These are phyloP conservation scores for Pterocles orientalis DNA, from an alignment of 2,113 vertebrate genomes.

Conservation along the genomic window DNA sequence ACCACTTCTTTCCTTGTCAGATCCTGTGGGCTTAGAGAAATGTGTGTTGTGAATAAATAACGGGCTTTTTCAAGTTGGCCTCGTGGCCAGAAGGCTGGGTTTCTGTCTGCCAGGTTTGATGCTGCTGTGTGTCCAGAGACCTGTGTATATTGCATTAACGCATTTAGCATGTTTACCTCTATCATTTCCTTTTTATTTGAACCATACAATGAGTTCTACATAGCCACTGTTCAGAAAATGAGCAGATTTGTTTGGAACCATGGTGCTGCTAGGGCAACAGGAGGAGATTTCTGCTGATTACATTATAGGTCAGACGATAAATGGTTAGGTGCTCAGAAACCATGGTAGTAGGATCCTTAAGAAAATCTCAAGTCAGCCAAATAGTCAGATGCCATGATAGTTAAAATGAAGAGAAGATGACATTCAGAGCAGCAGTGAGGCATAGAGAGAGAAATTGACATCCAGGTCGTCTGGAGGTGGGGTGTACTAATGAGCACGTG, in stretches of 20 bases:
- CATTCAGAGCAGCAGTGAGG: not conserved
- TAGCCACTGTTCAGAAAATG: not conserved
- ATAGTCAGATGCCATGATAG: not conserved
- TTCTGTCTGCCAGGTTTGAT: slow-evolving; percentile 6
- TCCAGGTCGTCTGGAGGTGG: not conserved
- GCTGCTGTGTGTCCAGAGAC: not conserved
- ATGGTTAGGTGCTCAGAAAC: not conserved
- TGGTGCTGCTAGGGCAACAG: not conserved
- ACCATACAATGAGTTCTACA: not conserved
- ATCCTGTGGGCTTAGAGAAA: slow-evolving; percentile 6
- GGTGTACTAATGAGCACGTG: not conserved
- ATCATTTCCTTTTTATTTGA: not conserved
- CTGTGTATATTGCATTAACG: not conserved
- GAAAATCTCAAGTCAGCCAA: not conserved
- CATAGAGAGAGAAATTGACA: not conserved
- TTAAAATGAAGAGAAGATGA: not conserved
- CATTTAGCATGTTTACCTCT: not conserved
- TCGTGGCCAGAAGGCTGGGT: not conserved
- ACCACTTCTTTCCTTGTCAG: slow-evolving; percentile 3
- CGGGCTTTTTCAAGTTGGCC: not conserved
- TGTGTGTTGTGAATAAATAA: slow-evolving; percentile 48
- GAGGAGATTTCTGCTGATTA: not conserved
- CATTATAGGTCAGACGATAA: not conserved
- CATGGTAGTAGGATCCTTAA: not conserved
- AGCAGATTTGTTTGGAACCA: not conserved